phyloP scores from a whole-genome alignment of 2,113 vertebrate species.

The Ctenomys sociabilis region DNA sequence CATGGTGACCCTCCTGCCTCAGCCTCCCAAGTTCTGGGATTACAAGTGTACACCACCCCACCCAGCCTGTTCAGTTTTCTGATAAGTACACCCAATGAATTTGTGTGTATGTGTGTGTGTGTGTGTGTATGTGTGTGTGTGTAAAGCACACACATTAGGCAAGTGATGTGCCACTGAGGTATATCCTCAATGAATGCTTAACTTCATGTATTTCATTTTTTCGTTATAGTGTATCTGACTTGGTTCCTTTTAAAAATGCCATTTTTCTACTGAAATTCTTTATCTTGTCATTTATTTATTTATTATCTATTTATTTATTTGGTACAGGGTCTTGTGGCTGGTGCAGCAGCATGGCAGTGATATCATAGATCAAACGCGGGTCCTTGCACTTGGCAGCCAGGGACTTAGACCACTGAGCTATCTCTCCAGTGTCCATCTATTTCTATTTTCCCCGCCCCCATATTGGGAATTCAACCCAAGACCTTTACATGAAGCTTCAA shows the following conservation, averaged over 20 bases:
- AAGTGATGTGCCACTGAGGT: neutral
- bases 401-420: no score
- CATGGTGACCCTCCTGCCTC: neutral
- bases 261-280: constrained; percentile 20
- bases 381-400: no score
- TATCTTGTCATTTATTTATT: neutral
- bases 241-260: neutral
- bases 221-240: neutral
- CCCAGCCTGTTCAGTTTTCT: neutral
- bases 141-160: neutral
- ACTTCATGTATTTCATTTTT: neutral
- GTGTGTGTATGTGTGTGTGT: neutral
- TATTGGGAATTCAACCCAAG: neutral
- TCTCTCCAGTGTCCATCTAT: no score
- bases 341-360: no score
- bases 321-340: no score
- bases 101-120: neutral
- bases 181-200: neutral
- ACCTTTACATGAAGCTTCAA: neutral
- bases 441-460: neutral
- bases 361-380: no score
- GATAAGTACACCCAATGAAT: neutral
- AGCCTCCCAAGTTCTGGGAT: neutral
- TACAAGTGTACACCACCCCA: neutral
- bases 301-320: neutral